A percentile compares a stretch with the other conserved stretches of the same genome.
These are phyloP conservation scores for Etheostoma nigrum DNA, from an alignment of 2,797 vertebrate genomes.

Conservation along the genomic window DNA sequence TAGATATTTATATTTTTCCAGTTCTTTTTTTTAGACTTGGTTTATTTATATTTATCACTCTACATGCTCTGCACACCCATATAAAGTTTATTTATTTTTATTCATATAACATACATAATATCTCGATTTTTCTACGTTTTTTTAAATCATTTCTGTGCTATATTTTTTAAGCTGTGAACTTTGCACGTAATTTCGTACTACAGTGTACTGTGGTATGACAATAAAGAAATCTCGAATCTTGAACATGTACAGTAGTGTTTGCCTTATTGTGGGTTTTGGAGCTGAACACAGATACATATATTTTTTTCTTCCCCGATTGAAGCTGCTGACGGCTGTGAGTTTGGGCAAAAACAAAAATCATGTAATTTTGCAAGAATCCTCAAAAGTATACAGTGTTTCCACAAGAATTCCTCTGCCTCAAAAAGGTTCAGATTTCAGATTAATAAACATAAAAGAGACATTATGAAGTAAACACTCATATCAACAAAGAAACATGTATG, in stretches of 20 bases:
- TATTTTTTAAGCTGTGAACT: too few species aligned
- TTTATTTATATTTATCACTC: too few species aligned
- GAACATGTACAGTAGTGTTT: neutral
- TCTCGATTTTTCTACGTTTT: too few species aligned
- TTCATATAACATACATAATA: too few species aligned
- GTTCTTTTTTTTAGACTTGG: too few species aligned
- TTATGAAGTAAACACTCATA: neutral
- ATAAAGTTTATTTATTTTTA: too few species aligned
- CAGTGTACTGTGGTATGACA: too few species aligned
- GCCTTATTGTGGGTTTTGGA: constrained; percentile 16
- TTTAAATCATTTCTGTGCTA: too few species aligned
- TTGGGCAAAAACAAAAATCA: constrained; percentile 2
- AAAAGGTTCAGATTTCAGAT: neutral
- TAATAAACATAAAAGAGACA: neutral
- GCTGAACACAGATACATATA: constrained; percentile 14
- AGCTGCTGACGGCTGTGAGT: constrained; percentile 30
- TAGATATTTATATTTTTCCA: too few species aligned
- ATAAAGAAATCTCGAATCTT: too few species aligned
- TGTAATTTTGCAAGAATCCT: constrained; percentile 1
- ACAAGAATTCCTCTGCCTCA: neutral
- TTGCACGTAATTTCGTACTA: too few species aligned
- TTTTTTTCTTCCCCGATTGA: constrained; percentile 12
- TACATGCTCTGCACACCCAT: too few species aligned
- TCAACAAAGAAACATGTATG: neutral
- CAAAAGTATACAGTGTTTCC: neutral